Base-by-base conservation (phyloP, 2,888 invertebrate species). In the Cheilosia scutellata region DNA sequence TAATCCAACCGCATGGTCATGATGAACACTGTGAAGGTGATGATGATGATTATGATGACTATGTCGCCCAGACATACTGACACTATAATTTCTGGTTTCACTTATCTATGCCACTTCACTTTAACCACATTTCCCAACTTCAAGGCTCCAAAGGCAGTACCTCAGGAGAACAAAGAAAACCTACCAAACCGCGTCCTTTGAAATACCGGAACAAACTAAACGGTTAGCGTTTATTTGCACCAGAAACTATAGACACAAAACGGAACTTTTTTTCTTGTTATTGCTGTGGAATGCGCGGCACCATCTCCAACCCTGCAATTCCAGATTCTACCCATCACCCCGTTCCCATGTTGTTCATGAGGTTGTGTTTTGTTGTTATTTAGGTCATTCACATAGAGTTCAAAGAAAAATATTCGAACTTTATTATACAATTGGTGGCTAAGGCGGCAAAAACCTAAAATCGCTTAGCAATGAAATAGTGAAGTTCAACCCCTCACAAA, bases 331-430 rank as follows among this genome's bases (percentile, higher is more conserved):
- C 57, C 55, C 40, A 47, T 29, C 27, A 4, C 7, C 20, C 27
- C 62, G 2, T 2, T 9, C n/a, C 29, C 31, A 44, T 27, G 53
- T 42, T 60, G 47, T 40, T 60, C 68, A 51, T 13, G 51, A 63
- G 87, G 82, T 88, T 88, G 78, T 87, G 87, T 87, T 88, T 88
- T 90, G 88, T 86, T 88, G 89, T 89, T 91, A 92, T 92, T 91
- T 91, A 89, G 92, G 92, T 92, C 92, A 92, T 91, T 92, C 91
- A 90, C 91, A 90, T 91, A 90, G 89, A 86, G 88, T 58, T 75
- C 66, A 37, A 51, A 49, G 16, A 31, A 13, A 60, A 74, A 13
- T 70, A 82, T 72, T 49, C 55, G 40, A 31, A 74, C 65, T 71
- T 66, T 55, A 9, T 47, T 47, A 16, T 49, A 51, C 37, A 51